phyloP scores from a whole-genome alignment of 1,140 invertebrate genomes.

The Aphidius gifuensis region DNA sequence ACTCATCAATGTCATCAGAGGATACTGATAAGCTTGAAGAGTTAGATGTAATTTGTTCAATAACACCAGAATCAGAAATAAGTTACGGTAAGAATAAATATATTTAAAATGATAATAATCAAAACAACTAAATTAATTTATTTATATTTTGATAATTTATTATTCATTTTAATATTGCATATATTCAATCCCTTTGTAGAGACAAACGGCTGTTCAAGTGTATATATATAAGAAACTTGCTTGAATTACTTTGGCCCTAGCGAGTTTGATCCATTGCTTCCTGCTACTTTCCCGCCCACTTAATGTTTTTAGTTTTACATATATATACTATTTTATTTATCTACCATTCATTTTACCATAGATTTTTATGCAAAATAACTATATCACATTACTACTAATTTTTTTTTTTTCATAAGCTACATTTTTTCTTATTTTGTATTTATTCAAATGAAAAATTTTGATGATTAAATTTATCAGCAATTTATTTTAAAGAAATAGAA shows the following conservation, averaged over 20 bases:
- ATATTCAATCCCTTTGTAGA: constrained; percentile 12
- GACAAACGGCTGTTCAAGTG: constrained; percentile 8
- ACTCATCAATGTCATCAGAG: constrained; percentile 45
- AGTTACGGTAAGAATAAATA: constrained; percentile 40
- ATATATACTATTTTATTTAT: constrained; percentile 45
- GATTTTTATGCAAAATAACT: constrained; percentile 33
- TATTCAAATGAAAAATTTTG: too few relatives aligned
- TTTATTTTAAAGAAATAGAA: too few relatives aligned
- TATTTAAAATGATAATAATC: constrained; percentile 6
- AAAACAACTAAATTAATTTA: neutral
- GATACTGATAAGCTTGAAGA: constrained; percentile 42
- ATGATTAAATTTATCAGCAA: too few relatives aligned
- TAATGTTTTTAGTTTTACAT: constrained; percentile 41
- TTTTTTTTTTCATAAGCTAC: neutral
- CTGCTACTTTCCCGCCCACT: constrained; percentile 49
- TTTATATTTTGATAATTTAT: neutral
- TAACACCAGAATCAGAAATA: constrained; percentile 42
- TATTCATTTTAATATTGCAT: neutral
- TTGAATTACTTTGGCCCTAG: constrained; percentile 23
- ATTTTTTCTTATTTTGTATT: too few relatives aligned
- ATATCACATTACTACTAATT: constrained; percentile 8
- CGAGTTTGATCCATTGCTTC: constrained; percentile 52
- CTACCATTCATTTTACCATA: constrained; percentile 45
- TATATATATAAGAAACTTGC: constrained; percentile 9
- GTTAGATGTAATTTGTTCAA: constrained; percentile 37